Conservation (phyloP, 2,797 vertebrate species). For the Falco naumanni region DNA sequence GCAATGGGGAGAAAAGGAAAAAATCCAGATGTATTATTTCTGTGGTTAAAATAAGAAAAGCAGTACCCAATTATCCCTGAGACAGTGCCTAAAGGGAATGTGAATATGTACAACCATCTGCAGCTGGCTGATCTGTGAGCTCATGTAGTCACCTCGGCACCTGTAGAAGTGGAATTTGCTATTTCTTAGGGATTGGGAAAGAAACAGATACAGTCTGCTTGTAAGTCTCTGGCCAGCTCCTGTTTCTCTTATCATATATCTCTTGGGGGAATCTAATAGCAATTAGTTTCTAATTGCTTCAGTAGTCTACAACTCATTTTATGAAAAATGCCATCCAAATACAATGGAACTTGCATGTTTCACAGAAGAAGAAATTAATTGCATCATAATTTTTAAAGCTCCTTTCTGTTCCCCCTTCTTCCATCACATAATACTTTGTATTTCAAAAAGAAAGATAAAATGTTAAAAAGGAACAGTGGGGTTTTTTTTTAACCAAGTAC, state of each 20-base stretch:
- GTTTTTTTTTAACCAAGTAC: not conserved
- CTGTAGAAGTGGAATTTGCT: not conserved
- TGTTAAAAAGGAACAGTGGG: not conserved
- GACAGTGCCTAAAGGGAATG: not conserved
- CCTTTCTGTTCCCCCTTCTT: not conserved
- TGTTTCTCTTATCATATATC: not conserved
- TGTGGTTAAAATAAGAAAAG: not conserved
- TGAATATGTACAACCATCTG: not conserved
- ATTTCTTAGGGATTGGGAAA: not conserved
- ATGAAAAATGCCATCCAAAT: not conserved
- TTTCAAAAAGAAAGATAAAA: not conserved
- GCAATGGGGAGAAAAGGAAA: not conserved
- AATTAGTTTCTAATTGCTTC: conserved; percentile 56
- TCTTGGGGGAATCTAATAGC: conserved; percentile 9
- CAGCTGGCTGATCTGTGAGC: not conserved
- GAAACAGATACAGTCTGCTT: not conserved
- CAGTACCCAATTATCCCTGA: not conserved
- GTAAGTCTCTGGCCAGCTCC: not conserved
- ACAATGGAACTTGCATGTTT: not conserved
- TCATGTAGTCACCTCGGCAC: not conserved
- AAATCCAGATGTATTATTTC: not conserved
- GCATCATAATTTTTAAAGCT: not conserved
- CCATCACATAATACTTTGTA: not conserved
- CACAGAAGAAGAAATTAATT: conserved; percentile 17
- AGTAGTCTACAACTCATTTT: conserved; percentile 6